Conservation (phyloP, 2,888 invertebrate species). For the Apodemia zela region DNA sequence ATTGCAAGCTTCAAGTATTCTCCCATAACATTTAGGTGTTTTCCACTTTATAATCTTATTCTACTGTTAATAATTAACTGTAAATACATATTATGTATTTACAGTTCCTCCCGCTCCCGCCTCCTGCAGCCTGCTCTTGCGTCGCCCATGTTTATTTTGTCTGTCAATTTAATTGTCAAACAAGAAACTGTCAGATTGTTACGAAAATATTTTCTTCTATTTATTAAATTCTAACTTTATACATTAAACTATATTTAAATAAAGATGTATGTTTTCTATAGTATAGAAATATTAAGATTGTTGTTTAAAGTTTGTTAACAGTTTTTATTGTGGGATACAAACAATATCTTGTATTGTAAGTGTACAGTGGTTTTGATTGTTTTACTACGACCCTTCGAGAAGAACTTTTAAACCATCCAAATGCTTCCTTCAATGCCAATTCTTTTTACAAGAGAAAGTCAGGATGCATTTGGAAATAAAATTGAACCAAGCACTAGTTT, state of each 20-base stretch:
- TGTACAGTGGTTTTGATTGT: slow-evolving; percentile 43
- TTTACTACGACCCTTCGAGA: slow-evolving; percentile 40
- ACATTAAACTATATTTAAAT: slow-evolving; percentile 5
- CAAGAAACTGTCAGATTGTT: slow-evolving; percentile 4
- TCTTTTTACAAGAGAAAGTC: slow-evolving; percentile 69
- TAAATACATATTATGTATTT: no score
- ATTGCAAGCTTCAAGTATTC: no score
- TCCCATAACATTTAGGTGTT: no score
- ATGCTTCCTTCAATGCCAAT: slow-evolving; percentile 79
- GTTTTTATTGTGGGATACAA: slow-evolving; percentile 7
- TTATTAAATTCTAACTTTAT: neutral
- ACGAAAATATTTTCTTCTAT: slow-evolving; percentile 40
- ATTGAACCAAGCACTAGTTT: slow-evolving; percentile 67
- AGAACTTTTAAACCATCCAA: slow-evolving; percentile 47
- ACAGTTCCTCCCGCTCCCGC: no score
- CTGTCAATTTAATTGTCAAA: slow-evolving; percentile 36
- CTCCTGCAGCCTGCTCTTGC: slow-evolving; percentile 45
- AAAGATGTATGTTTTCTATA: slow-evolving; percentile 11
- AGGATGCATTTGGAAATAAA: slow-evolving; percentile 74
- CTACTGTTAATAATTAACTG: no score
- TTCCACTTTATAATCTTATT: no score
- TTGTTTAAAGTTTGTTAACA: slow-evolving; percentile 15
- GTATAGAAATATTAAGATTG: slow-evolving; percentile 10
- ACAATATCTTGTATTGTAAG: slow-evolving; percentile 10
- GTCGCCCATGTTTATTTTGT: slow-evolving; percentile 45